These are phyloP conservation scores for Mizuhopecten yessoensis DNA, from an alignment of 1,140 invertebrate species.

Conservation along the genomic window DNA sequence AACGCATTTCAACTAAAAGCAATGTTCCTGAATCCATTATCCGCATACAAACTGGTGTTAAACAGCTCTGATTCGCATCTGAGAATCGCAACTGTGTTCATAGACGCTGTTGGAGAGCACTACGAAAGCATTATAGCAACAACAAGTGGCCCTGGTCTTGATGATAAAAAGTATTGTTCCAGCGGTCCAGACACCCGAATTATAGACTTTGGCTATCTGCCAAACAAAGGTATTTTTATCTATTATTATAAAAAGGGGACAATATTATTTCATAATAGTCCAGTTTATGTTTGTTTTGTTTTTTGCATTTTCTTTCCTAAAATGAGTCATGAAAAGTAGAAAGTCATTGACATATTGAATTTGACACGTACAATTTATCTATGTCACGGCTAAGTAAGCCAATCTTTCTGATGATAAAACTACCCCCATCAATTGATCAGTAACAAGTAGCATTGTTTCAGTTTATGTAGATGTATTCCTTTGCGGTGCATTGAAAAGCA, in stretches of 20 bases:
- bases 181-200: background rate
- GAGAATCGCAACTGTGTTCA: background rate
- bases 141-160: background rate
- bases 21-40: background rate
- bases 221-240: background rate
- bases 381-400: too few species aligned
- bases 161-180: background rate
- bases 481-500: too few species aligned
- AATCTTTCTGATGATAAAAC: too few species aligned
- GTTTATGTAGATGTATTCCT: too few species aligned
- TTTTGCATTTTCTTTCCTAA: too few species aligned
- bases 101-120: background rate
- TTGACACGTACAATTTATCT: too few species aligned
- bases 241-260: background rate
- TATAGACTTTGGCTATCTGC: background rate
- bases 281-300: too few species aligned
- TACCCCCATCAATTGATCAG: too few species aligned
- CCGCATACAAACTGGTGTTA: background rate
- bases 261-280: too few species aligned
- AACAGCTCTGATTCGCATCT: background rate
- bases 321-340: too few species aligned
- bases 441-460: too few species aligned
- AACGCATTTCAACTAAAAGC: background rate
- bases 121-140: background rate
- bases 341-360: too few species aligned